Percentiles rank a stretch among this genome's conserved stretches.
Evolutionary conservation across 2,888 invertebrate species (phyloP).

Genomic region (Philereme transversata): DNA sequence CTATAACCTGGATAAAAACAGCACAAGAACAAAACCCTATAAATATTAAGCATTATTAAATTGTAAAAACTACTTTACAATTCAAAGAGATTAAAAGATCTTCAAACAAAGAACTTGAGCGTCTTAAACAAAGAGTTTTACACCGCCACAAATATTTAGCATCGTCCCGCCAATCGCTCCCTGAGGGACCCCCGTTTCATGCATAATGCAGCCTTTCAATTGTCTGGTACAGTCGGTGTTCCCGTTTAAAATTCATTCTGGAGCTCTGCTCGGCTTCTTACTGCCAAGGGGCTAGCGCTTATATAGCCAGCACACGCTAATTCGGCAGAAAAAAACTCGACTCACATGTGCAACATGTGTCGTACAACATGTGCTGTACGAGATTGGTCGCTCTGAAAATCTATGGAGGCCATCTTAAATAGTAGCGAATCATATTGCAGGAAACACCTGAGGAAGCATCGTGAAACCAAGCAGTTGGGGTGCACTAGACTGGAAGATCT

Average conservation of each 20-base stretch:
- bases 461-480: too few species aligned
- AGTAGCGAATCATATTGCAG: too few species aligned
- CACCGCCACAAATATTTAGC: constrained; percentile 54
- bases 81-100: constrained; percentile 34
- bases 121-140: constrained; percentile 37
- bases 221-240: constrained; percentile 55
- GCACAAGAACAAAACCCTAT: constrained; percentile 1
- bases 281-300: constrained; percentile 49
- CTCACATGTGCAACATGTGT: too few species aligned
- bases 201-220: constrained; percentile 74
- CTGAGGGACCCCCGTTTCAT: constrained; percentile 51
- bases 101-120: constrained; percentile 23
- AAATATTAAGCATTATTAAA: constrained; percentile 22
- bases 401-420: too few species aligned
- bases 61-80: constrained; percentile 18
- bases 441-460: too few species aligned
- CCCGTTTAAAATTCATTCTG: constrained; percentile 66
- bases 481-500: too few species aligned
- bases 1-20: not conserved
- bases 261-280: constrained; percentile 41
- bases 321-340: too few species aligned
- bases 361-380: too few species aligned
- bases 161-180: constrained; percentile 46
- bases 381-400: too few species aligned
- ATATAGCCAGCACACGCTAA: constrained; percentile 22